Conservation (phyloP, 2,888 invertebrate genomes). For the Ophion ventricosus region DNA sequence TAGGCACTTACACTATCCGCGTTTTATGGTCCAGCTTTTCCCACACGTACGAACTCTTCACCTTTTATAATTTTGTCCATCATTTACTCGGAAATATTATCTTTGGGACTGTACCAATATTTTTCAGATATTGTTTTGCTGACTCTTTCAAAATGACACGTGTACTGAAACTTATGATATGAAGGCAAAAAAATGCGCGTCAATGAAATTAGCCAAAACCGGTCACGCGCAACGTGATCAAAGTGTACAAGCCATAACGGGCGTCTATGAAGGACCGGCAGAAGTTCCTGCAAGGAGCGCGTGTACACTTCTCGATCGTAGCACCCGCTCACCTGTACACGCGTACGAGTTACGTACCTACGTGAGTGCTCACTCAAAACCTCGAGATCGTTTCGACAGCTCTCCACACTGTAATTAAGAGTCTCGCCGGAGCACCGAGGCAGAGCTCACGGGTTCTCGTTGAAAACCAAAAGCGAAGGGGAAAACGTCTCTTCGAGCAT, state of each 20-base stretch:
- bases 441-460: slow-evolving; percentile 42
- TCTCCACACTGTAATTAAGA: slow-evolving; percentile 64
- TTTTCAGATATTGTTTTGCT: too few species aligned
- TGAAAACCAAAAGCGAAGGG: slow-evolving; percentile 41
- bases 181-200: slow-evolving; percentile 35
- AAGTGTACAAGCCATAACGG: not conserved
- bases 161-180: too few species aligned
- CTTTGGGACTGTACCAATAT: too few species aligned
- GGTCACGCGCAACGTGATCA: slow-evolving; percentile 22
- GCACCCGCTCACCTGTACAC: slow-evolving; percentile 19
- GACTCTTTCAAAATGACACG: too few species aligned
- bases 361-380: slow-evolving; percentile 60
- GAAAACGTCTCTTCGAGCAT: slow-evolving; percentile 38
- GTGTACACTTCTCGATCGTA: slow-evolving; percentile 10
- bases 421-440: slow-evolving; percentile 55
- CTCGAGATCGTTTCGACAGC: slow-evolving; percentile 59
- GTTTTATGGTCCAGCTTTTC: slow-evolving; percentile 28
- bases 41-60: not conserved
- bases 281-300: slow-evolving; percentile 34
- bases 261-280: slow-evolving; percentile 22
- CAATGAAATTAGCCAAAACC: slow-evolving; percentile 66
- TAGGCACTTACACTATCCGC: not conserved
- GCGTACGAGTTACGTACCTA: slow-evolving; percentile 6
- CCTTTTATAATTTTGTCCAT: too few species aligned
- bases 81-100: too few species aligned